A percentile compares a stretch with the other conserved stretches of the same genome.
phyloP scores from a whole-genome alignment of 2,113 vertebrate genomes.

The Chiloscyllium plagiosum region DNA sequence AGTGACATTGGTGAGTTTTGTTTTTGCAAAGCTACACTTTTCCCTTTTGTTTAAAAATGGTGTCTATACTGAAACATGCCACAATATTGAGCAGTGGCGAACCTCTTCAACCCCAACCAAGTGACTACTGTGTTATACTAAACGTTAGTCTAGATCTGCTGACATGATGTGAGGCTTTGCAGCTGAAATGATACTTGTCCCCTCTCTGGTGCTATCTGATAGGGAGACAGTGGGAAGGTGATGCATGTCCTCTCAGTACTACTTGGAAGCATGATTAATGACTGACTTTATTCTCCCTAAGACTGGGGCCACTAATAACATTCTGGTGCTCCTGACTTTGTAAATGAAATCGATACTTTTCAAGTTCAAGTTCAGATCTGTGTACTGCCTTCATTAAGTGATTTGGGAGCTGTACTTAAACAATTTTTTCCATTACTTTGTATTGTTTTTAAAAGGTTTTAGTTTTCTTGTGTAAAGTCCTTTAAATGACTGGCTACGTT shows the following conservation, averaged over 20 bases:
- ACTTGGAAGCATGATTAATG: not conserved
- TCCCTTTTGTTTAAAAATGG: constrained; percentile 56
- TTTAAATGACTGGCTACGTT: not conserved
- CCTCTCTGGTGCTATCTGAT: not conserved
- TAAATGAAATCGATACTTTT: not conserved
- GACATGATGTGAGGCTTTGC: no score
- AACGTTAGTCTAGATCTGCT: no score
- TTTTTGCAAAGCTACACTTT: not conserved
- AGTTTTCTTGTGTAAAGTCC: not conserved
- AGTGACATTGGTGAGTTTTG: constrained; percentile 79
- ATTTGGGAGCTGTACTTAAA: not conserved
- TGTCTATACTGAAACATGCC: constrained; percentile 62
- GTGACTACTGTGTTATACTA: not conserved
- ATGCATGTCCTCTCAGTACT: not conserved
- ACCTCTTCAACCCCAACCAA: not conserved
- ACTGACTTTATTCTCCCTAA: not conserved
- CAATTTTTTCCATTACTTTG: not conserved
- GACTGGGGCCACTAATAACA: not conserved
- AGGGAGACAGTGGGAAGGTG: no score
- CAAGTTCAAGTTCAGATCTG: not conserved
- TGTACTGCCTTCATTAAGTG: not conserved
- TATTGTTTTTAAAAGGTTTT: not conserved
- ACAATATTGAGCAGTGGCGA: not conserved
- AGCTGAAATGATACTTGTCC: no score
- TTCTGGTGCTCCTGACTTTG: not conserved